Conservation (phyloP, 2,888 invertebrate species). For the Fabriciana adippe region DNA sequence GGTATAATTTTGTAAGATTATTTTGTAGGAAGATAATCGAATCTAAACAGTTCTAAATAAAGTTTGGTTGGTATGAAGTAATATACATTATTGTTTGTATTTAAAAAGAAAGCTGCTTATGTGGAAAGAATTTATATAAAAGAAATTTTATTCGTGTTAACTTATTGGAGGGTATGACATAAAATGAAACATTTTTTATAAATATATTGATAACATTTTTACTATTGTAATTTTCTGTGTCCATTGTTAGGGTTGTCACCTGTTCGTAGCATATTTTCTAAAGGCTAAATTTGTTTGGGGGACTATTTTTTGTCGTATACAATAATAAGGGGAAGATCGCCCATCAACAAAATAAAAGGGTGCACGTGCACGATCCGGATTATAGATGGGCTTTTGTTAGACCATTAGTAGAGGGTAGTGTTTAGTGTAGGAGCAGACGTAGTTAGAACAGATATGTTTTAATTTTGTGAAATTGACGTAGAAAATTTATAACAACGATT, state of each 20-base stretch:
- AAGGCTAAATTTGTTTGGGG: conserved; percentile 20
- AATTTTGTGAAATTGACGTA: conserved; percentile 5
- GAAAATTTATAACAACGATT: conserved; percentile 29
- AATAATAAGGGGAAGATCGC: conserved; percentile 20
- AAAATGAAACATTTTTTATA: neutral
- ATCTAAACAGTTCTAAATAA: too few relatives aligned
- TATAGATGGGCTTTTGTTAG: conserved; percentile 11
- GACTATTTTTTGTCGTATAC: conserved; percentile 14
- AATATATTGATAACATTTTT: neutral
- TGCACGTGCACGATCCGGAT: conserved; percentile 26
- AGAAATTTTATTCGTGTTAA: too few relatives aligned
- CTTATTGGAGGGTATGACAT: too few relatives aligned
- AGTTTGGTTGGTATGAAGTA: too few relatives aligned
- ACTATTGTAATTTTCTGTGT: neutral
- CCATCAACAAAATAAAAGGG: conserved; percentile 18
- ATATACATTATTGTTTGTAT: too few relatives aligned
- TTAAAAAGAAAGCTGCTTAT: too few relatives aligned
- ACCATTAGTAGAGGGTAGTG: neutral
- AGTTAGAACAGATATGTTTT: neutral
- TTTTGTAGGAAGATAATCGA: too few relatives aligned
- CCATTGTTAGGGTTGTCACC: conserved; percentile 12
- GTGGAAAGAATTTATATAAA: too few relatives aligned
- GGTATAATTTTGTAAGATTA: too few relatives aligned
- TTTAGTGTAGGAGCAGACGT: neutral
- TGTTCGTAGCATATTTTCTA: conserved; percentile 15